Conservation (phyloP, 2,888 invertebrate species). For the Cotesia congregata region DNA sequence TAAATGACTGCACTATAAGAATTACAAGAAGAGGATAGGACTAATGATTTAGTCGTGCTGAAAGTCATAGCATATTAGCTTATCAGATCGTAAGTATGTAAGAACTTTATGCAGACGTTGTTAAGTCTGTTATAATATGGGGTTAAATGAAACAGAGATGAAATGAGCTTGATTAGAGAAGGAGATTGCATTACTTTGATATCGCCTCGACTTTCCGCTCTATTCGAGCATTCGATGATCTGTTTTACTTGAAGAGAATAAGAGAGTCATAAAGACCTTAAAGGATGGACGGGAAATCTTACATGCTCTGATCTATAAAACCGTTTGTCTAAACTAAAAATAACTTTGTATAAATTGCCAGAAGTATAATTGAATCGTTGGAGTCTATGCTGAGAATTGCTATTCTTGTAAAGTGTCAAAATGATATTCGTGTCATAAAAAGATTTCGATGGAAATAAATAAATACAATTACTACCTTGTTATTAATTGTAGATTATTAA, state of each 20-base stretch:
- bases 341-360: background rate
- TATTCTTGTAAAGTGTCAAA: background rate
- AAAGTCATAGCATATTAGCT: constrained; percentile 31
- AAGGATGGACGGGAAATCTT: constrained; percentile 1
- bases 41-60: constrained; percentile 33
- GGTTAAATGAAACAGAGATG: constrained; percentile 28
- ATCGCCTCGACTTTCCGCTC: constrained; percentile 10
- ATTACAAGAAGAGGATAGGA: constrained; percentile 15
- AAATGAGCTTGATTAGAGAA: constrained; percentile 28
- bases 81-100: constrained; percentile 31
- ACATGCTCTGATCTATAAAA: background rate
- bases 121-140: constrained; percentile 27
- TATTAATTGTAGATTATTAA: too few species aligned
- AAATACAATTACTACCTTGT: too few species aligned
- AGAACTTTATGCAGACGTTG: constrained; percentile 29
- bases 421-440: too few species aligned
- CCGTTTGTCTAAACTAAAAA: constrained; percentile 11
- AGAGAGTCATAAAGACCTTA: constrained; percentile 23
- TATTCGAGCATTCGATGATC: background rate
- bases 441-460: too few species aligned
- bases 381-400: background rate
- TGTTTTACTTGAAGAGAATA: background rate
- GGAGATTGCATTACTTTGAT: constrained; percentile 30
- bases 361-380: background rate
- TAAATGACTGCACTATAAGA: background rate